phyloP scores from a whole-genome alignment of 1,140 invertebrate species.

The Halyomorpha halys region DNA sequence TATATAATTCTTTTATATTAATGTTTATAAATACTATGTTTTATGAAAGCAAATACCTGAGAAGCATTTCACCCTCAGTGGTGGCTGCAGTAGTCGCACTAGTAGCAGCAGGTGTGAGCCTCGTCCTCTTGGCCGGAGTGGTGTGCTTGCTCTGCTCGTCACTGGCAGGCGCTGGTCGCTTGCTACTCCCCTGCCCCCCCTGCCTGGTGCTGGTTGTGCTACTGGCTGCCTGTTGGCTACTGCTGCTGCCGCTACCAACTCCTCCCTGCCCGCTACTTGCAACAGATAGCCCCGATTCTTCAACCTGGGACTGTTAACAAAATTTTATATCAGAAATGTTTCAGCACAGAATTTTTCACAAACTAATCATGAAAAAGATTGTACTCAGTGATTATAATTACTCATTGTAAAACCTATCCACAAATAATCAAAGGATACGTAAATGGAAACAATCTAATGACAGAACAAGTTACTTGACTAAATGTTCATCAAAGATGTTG shows the following conservation, averaged over 20 bases:
- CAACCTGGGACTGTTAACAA: background rate
- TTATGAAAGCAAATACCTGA: no score
- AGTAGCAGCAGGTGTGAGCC: background rate
- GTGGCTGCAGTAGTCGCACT: background rate
- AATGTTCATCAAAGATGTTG: no score
- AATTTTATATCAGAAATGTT: no score
- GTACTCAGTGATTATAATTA: no score
- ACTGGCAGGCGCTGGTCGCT: constrained; percentile 18
- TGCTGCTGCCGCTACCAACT: background rate
- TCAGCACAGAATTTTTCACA: no score
- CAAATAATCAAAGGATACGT: no score
- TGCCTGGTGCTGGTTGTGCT: constrained; percentile 29
- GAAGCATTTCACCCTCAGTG: constrained; percentile 15
- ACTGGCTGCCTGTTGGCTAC: constrained; percentile 24
- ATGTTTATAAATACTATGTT: no score
- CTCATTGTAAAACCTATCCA: no score
- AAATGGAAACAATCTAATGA: no score
- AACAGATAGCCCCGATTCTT: constrained; percentile 19
- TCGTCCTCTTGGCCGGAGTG: background rate
- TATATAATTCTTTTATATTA: no score
- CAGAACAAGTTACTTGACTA: no score
- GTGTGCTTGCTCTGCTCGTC: constrained; percentile 6
- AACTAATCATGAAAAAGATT: no score
- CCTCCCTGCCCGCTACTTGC: constrained; percentile 2
- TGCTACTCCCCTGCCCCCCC: constrained; percentile 11